phyloP scores from a whole-genome alignment of 2,888 invertebrate genomes.

The Bimastos eiseni region DNA sequence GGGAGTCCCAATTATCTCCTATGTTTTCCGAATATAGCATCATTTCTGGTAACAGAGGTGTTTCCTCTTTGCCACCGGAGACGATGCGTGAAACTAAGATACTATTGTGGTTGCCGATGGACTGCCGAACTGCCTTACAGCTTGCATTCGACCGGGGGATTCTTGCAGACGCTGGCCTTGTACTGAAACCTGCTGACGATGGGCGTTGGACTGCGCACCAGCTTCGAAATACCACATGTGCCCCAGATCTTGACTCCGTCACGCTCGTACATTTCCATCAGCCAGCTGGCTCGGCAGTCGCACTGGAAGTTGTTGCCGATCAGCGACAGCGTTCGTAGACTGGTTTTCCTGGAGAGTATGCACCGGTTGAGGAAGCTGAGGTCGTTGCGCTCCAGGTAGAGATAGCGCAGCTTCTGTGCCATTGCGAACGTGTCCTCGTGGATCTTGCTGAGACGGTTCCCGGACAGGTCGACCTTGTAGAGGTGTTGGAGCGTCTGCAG shows the following conservation, averaged over 20 bases:
- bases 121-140: neutral
- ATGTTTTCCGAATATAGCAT: neutral
- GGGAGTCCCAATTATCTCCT: neutral
- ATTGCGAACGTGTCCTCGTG: slow-evolving; percentile 32
- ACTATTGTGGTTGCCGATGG: neutral
- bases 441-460: slow-evolving; percentile 39
- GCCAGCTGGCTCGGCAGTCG: slow-evolving; percentile 43
- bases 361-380: slow-evolving; percentile 39
- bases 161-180: slow-evolving; percentile 14
- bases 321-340: slow-evolving; percentile 40
- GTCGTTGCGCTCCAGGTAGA: slow-evolving; percentile 42
- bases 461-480: slow-evolving; percentile 40
- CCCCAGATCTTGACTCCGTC: slow-evolving; percentile 33
- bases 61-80: neutral
- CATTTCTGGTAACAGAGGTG: neutral
- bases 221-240: slow-evolving; percentile 17
- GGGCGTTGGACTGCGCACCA: neutral
- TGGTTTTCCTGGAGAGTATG: slow-evolving; percentile 33
- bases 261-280: slow-evolving; percentile 28
- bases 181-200: slow-evolving; percentile 23
- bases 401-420: slow-evolving; percentile 36
- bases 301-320: slow-evolving; percentile 41
- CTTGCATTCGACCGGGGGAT: neutral
- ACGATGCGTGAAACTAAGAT: neutral
- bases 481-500: slow-evolving; percentile 31